Base-by-base conservation (phyloP, 2,888 invertebrate genomes). In the Phortica magna region DNA sequence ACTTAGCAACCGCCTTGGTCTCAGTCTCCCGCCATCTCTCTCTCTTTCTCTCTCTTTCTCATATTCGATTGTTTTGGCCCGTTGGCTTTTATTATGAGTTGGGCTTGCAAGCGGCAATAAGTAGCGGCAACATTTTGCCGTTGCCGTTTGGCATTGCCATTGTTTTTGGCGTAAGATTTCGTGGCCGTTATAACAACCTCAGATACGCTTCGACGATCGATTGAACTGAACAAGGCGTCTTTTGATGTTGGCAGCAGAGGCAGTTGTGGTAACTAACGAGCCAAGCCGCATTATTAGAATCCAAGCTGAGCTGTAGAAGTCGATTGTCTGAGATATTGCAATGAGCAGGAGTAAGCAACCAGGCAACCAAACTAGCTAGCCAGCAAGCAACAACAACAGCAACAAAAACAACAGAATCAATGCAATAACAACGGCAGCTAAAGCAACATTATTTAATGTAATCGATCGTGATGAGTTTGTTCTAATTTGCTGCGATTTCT, bases 401-500 rank as follows among this genome's bases (percentile, higher is more conserved):
- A 55, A 17, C 55, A 55, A n/a, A 1, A n/a, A 61, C n/a, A 55
- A 17, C 55, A 55, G 2, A 1, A n/a, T 5, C 55, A 19, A 9
- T 22, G 55, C 53, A 72, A 65, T 39, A 57, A 53, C 74, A 74
- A 61, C 42, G 43, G 64, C 72, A 74, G 68, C 48, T 61, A 67
- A 70, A 75, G 67, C 74, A 75, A 77, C 78, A 79, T 79, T 80
- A 82, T 81, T 81, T 82, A 82, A 79, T 81, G 81, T 79, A 82
- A 82, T 82, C 82, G 82, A 82, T 82, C 79, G 81, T 82, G 82
- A 82, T 82, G 82, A 82, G 81, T 77, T 81, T 82, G 82, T 82
- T 82, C 82, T 82, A 82, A 82, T 82, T 81, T 82, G 79, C 80
- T 78, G 78, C 77, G 78, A 77, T 82, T 82, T 77, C 79, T 79